phyloP scores from a whole-genome alignment of 2,113 vertebrate genomes.

The Rhagologus leucostigma region DNA sequence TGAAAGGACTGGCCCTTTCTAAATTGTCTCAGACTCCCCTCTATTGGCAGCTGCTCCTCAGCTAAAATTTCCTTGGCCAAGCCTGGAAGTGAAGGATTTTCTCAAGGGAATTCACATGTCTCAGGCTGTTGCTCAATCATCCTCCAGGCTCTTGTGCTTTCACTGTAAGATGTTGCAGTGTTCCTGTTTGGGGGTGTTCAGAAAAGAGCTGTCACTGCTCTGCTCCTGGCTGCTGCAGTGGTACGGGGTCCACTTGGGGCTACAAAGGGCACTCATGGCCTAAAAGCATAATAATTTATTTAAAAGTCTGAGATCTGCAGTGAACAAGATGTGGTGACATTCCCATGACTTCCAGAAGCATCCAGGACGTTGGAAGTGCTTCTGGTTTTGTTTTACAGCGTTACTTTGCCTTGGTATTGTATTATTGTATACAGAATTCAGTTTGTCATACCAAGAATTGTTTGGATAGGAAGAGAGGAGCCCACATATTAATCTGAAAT shows the following conservation, averaged over 20 bases:
- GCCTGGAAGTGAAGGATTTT: background rate
- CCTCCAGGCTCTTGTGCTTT: background rate
- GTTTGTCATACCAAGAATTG: background rate
- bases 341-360: background rate
- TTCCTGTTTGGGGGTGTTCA: background rate
- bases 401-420: background rate
- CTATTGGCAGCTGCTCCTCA: background rate
- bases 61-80: background rate
- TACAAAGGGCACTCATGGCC: background rate
- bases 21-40: background rate
- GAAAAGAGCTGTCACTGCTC: background rate
- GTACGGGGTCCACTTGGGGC: background rate
- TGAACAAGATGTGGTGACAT: background rate
- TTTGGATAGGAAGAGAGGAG: background rate
- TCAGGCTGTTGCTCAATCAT: background rate
- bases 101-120: background rate
- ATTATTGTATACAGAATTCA: background rate
- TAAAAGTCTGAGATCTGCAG: background rate
- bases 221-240: background rate
- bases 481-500: background rate
- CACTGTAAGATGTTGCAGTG: background rate
- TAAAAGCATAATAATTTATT: background rate
- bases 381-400: background rate
- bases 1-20: background rate
- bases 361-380: background rate